Percentiles rank a stretch among this genome's conserved stretches.
Conservation (phyloP, 2,113 vertebrate species). For the Nettapus auritus region DNA sequence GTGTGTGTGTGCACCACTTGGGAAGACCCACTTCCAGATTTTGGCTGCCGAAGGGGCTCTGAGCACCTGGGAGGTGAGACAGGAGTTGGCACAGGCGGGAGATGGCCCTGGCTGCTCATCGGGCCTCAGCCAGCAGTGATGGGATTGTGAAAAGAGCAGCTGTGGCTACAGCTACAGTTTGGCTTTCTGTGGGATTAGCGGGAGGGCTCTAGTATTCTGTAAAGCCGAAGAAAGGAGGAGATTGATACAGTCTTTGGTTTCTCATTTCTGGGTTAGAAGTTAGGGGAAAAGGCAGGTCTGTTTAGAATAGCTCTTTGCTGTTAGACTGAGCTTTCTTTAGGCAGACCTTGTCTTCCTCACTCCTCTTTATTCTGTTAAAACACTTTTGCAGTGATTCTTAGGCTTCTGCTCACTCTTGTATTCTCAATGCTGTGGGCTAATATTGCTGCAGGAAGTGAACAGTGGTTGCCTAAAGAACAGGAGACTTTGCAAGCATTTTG, state of each 20-base stretch:
- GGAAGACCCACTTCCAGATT: not conserved
- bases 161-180: not conserved
- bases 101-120: fast-evolving
- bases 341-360: not conserved
- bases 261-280: not conserved
- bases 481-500: not conserved
- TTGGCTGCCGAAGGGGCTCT: not conserved
- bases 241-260: not conserved
- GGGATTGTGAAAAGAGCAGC: not conserved
- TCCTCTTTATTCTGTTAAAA: not conserved
- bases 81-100: not conserved
- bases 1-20: too few relatives aligned
- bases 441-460: not conserved
- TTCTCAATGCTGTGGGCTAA: not conserved
- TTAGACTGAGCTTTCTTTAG: not conserved
- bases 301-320: not conserved
- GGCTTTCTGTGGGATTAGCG: not conserved
- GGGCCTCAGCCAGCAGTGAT: not conserved
- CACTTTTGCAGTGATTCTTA: not conserved
- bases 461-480: not conserved
- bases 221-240: not conserved
- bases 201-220: not conserved
- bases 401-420: not conserved
- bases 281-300: not conserved
- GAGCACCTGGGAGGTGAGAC: too few relatives aligned